phyloP scores from a whole-genome alignment of 1,140 invertebrate species.

The Heliconius melpomene region DNA sequence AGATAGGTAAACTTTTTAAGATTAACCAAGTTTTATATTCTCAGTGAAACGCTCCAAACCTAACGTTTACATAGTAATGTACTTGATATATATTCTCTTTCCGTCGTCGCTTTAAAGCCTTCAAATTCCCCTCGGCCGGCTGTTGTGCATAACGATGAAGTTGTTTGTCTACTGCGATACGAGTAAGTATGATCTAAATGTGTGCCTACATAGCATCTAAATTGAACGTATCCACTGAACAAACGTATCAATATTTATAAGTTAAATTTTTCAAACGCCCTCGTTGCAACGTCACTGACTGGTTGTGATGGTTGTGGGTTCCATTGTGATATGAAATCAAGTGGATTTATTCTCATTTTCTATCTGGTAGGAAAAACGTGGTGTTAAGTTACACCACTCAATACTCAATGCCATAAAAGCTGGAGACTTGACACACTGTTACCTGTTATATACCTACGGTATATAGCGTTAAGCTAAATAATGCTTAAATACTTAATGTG shows the following conservation, averaged over 20 bases:
- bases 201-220: not conserved
- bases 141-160: slow-evolving; percentile 23
- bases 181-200: not conserved
- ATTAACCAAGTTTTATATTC: not conserved
- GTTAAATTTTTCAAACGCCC: not conserved
- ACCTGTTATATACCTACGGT: no score
- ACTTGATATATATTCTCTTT: slow-evolving; percentile 23
- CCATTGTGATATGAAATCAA: not conserved
- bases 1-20: not conserved
- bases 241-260: not conserved
- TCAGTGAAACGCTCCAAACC: not conserved
- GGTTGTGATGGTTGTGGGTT: not conserved
- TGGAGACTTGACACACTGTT: no score
- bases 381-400: not conserved
- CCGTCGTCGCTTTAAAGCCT: slow-evolving; percentile 11
- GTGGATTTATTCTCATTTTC: no score
- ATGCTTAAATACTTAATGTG: no score
- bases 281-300: not conserved
- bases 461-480: no score
- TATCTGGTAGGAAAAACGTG: not conserved
- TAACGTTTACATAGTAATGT: slow-evolving; percentile 14
- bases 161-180: slow-evolving; percentile 14
- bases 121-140: slow-evolving; percentile 15
- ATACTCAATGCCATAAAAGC: no score
- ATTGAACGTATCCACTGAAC: slow-evolving; percentile 4